Base-by-base conservation (phyloP, 1,140 invertebrate species). In the Drosophila virilis region DNA sequence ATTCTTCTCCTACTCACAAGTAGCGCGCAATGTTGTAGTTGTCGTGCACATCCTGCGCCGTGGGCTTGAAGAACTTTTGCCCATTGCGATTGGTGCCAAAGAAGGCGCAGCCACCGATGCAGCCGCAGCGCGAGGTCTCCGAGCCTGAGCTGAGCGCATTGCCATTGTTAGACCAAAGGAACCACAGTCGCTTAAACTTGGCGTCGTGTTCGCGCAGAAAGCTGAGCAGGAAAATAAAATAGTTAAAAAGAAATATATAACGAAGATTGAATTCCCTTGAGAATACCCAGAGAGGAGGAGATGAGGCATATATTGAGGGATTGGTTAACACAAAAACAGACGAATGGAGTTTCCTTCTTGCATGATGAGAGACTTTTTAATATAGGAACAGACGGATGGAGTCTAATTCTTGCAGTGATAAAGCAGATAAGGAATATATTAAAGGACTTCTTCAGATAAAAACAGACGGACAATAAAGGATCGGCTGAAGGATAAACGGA, bases 51-150 rank as follows among this genome's bases (percentile, higher is more conserved):
- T 98, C 97, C 52, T 95, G 94, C 28, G 95, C 94, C 77, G 94
- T 96, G 0, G 97, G 97, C 85, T 97, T 97, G 66, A 99, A 97
- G 91, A 99, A 98, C 76, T 95, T 95, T 15, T 95, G 92, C 1
- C 98, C 98, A 92, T 98, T 98, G 79, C 94, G 94, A 91, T 98
- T 98, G 48, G 94, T 96, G 5, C 98, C 98, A 92, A 99, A 99
- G 93, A 99, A 99, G 12, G 94, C 93, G 91, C 97, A 99, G 0
- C 98, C 98, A 2, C 98, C 98, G 45, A 97, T 96, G 93, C 99
- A 99, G 0, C 98, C 98, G 92, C 99, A 99, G 76, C 96, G 96
- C 7, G 90, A 90, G 22, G 91, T 89, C 55, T 92, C 91, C 6
- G 64, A 76, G 4, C 80, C 73, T 0, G 82, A 80, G 22, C 62